Evolutionary conservation across 2,888 invertebrate species (phyloP).

Genomic region (Muschampia plurimacula): DNA sequence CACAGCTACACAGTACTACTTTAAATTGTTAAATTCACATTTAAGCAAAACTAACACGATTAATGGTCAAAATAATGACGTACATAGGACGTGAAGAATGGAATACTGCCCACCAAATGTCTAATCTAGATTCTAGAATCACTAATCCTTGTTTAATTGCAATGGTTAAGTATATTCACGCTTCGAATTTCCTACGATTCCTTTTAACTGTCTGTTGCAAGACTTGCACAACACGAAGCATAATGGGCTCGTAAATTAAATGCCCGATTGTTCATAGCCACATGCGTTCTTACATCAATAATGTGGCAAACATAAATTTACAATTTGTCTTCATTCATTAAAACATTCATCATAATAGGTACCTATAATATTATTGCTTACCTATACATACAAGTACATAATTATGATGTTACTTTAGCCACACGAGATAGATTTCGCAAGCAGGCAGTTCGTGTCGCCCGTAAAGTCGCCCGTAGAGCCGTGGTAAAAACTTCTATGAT

Average conservation of each 20-base stretch:
- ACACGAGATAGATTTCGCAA: too few species aligned
- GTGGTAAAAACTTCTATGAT: too few species aligned
- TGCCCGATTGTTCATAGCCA: conserved; percentile 21
- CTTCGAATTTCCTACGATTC: conserved; percentile 17
- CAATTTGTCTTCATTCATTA: conserved; percentile 25
- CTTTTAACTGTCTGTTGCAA: not conserved
- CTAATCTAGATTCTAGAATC: conserved; percentile 10
- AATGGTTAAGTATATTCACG: not conserved
- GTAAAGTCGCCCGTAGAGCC: too few species aligned
- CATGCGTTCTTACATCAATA: conserved; percentile 26
- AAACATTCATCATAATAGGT: too few species aligned
- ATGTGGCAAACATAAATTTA: conserved; percentile 30
- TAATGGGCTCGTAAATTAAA: conserved; percentile 28
- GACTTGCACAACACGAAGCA: conserved; percentile 13
- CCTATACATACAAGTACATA: too few species aligned
- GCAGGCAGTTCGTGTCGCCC: too few species aligned
- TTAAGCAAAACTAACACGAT: too few species aligned
- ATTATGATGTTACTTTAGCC: too few species aligned
- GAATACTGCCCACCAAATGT: not conserved
- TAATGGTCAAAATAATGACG: not conserved
- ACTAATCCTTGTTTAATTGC: conserved; percentile 8
- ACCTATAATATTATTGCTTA: too few species aligned
- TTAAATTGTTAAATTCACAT: too few species aligned
- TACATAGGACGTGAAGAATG: not conserved
- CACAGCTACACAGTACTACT: too few species aligned